Conservation (phyloP, 1,140 invertebrate species). For the Conopomorpha cramerella region DNA sequence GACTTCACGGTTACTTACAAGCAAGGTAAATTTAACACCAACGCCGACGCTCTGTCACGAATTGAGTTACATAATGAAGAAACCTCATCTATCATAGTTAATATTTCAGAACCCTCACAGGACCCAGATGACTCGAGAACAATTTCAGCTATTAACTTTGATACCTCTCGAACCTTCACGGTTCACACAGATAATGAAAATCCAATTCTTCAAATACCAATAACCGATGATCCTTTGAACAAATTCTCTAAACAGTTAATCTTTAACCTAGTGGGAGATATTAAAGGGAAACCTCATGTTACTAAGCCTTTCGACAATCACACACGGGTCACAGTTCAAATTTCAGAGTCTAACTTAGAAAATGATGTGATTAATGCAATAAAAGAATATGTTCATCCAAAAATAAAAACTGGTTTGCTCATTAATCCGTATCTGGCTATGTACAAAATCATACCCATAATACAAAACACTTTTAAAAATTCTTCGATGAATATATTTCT, state of each 20-base stretch:
- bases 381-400: constrained; percentile 1
- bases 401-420: too few species aligned
- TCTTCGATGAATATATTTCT: neutral
- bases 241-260: neutral
- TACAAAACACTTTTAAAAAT: neutral
- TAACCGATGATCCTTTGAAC: neutral
- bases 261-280: neutral
- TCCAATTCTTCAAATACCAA: neutral
- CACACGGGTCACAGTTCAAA: neutral
- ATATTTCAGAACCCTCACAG: neutral
- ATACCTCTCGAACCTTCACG: neutral
- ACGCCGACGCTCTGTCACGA: constrained; percentile 29
- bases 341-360: neutral
- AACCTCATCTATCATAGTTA: neutral
- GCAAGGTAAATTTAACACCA: constrained; percentile 18
- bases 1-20: constrained; percentile 40
- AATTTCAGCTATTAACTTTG: too few species aligned
- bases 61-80: neutral
- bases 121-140: too few species aligned
- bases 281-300: neutral
- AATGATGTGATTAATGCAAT: neutral
- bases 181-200: neutral
- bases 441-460: too few species aligned
- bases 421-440: too few species aligned
- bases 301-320: neutral